Base-by-base conservation (phyloP, 2,113 vertebrate genomes). In the Chaenogobius annularis region DNA sequence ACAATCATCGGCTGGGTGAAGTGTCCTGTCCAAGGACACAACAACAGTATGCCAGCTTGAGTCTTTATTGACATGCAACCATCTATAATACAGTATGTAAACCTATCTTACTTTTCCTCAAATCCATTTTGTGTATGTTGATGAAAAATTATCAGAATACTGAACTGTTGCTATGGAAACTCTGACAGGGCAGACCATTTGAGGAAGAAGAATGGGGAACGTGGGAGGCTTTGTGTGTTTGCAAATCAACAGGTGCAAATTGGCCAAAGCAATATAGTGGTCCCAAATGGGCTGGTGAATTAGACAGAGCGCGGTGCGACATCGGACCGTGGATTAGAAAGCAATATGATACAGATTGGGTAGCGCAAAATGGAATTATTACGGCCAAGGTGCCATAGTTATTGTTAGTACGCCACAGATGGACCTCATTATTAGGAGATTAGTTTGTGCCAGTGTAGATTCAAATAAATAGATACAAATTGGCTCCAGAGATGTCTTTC, bases 161-260 rank as follows among this genome's bases (percentile, higher is more conserved):
- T 85, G 85, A 86, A 87, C 80, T 77, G 90, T 93, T 93, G 87
- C 90, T 87, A 93, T 91, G 90, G 92, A 88, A 93, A 93, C 92
- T 84, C 85, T 82, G 87, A 56, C 55, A 47, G 77, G 87, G 77
- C 89, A 85, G 84, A 89, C 88, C 86, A 89, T 88, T 90, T 85
- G 70, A 66, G 66, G 69, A 22, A 69, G 82, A 83, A 75, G 68
- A 23, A 56, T 23, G 55, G 40, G 15, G 78, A 78, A 58, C 4
- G 69, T 48, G 56, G 14, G 66, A 1, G 46, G 23, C 72, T 72
- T 69, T 65, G 77, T 75, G 61, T 68, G 55, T 72, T 67, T 26
- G 26, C 14, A 73, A 85, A 84, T 88, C 86, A 90, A 90, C 89
- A 92, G 91, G 91, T 92, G 84, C 67, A 65, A 58, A 35, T 64